These are phyloP conservation scores for Anoplophora glabripennis DNA, from an alignment of 1,140 invertebrate genomes.

Conservation along the genomic window DNA sequence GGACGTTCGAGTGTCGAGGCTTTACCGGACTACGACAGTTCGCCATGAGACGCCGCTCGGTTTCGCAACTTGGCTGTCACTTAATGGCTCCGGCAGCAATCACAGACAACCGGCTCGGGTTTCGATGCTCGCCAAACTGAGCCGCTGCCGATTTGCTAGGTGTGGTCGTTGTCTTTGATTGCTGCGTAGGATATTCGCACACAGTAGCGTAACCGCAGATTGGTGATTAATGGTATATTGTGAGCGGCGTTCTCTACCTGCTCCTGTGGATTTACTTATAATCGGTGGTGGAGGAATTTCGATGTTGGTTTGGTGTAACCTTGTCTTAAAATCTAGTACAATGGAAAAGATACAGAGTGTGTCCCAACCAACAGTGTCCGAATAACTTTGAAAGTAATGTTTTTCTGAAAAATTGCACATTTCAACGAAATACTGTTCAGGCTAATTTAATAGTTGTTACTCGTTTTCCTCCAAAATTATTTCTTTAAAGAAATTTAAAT, in stretches of 20 bases:
- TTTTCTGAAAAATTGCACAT: too few relatives aligned
- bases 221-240: not conserved
- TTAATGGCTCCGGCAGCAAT: slow-evolving; percentile 3
- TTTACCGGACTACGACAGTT: not conserved
- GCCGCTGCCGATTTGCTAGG: slow-evolving; percentile 5
- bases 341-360: not conserved
- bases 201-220: not conserved
- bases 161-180: slow-evolving; percentile 18
- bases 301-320: not conserved
- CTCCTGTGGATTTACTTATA: not conserved
- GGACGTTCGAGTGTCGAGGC: too few relatives aligned
- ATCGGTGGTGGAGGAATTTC: not conserved
- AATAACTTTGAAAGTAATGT: slow-evolving; percentile 37
- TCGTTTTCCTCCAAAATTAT: too few relatives aligned
- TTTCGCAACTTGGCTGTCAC: slow-evolving; percentile 5
- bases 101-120: slow-evolving; percentile 8
- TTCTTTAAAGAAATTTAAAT: too few relatives aligned
- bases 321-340: not conserved
- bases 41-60: slow-evolving; percentile 2
- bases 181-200: slow-evolving; percentile 3
- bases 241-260: not conserved
- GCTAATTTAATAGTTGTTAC: too few relatives aligned
- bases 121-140: not conserved
- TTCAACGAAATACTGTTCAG: too few relatives aligned
- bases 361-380: not conserved